Percentiles rank a stretch among this genome's conserved stretches.
These are phyloP conservation scores for Pteronotus mesoamericanus DNA, from an alignment of 2,797 vertebrate species.

Conservation along the genomic window DNA sequence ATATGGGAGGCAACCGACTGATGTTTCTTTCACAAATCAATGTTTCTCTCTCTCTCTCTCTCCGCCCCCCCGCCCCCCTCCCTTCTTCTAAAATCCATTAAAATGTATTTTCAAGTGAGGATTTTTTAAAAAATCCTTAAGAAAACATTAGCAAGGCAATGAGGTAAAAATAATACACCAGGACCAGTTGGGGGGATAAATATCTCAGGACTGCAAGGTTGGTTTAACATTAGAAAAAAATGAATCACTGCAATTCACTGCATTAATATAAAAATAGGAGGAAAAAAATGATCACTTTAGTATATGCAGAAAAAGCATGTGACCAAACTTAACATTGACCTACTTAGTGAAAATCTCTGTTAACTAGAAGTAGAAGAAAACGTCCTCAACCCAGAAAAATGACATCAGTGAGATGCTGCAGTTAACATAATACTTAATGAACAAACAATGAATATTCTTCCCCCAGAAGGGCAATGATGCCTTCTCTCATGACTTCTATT, in stretches of 20 bases:
- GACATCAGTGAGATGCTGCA: not conserved
- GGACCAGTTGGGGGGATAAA: not conserved
- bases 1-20: not conserved
- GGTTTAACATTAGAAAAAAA: not conserved
- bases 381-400: not conserved
- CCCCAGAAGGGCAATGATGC: not conserved
- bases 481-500: not conserved
- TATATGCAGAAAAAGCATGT: not conserved
- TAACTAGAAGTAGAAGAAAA: not conserved
- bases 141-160: not conserved
- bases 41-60: too few relatives aligned
- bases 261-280: not conserved
- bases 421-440: not conserved
- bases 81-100: not conserved
- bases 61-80: not conserved
- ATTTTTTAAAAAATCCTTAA: not conserved
- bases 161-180: not conserved
- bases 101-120: not conserved
- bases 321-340: not conserved
- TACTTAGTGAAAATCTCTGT: not conserved
- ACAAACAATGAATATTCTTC: not conserved
- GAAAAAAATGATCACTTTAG: not conserved
- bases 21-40: not conserved
- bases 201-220: not conserved
- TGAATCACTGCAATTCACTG: not conserved